phyloP scores from a whole-genome alignment of 1,140 invertebrate genomes.

The Leptoteleia sp. region DNA sequence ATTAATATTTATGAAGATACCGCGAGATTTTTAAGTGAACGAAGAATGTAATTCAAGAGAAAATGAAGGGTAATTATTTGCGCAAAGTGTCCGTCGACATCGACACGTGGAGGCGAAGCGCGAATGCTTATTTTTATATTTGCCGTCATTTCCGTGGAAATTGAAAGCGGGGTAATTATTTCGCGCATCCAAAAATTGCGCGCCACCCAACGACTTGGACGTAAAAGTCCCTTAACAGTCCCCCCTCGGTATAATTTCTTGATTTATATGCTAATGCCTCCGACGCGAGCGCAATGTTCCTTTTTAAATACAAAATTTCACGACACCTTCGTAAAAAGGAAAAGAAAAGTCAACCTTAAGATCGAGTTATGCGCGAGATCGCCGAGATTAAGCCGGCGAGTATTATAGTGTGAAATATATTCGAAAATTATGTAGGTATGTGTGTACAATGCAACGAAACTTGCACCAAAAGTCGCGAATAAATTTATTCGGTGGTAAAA shows the following conservation, averaged over 20 bases:
- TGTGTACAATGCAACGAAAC: conserved; percentile 25
- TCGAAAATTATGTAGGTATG: conserved; percentile 45
- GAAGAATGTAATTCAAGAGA: conserved; percentile 37
- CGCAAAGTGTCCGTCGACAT: background rate
- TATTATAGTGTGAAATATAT: conserved; percentile 31
- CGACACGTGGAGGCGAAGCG: background rate
- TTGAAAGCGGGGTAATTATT: too few relatives aligned
- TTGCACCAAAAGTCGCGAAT: conserved; percentile 9
- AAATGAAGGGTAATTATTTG: conserved; percentile 44
- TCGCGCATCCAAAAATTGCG: too few relatives aligned
- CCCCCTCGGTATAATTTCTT: conserved; percentile 26
- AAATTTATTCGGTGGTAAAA: background rate
- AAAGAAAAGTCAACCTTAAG: too few relatives aligned
- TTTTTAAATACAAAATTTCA: conserved; percentile 21
- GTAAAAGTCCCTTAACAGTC: background rate
- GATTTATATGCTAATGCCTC: conserved; percentile 39
- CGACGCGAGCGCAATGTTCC: background rate
- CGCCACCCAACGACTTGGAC: too few relatives aligned
- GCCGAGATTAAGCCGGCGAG: conserved; percentile 31
- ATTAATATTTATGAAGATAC: conserved; percentile 53
- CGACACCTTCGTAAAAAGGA: conserved; percentile 14
- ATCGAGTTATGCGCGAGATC: conserved; percentile 14
- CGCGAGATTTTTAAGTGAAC: conserved; percentile 28
- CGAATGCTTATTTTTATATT: conserved; percentile 8
- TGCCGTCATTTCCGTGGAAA: too few relatives aligned